Conservation (phyloP, 2,888 invertebrate genomes). For the Gandaritis pyraliata region DNA sequence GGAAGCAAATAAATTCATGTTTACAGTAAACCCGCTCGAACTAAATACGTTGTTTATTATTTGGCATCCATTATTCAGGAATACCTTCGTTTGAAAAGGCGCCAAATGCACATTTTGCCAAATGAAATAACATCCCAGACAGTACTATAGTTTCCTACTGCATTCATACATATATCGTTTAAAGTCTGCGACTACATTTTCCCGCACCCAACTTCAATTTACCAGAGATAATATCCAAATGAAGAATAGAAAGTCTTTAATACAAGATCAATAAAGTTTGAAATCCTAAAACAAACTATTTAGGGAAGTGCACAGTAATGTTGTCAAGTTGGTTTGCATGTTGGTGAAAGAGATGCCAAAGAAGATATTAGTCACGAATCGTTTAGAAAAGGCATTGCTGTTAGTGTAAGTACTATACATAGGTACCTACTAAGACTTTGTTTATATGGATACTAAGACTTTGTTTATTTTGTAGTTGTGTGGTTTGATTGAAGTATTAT, state of each 20-base stretch:
- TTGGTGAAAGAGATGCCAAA: constrained; percentile 48
- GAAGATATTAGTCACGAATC: constrained; percentile 50
- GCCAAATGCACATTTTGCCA: constrained; percentile 79
- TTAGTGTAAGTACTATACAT: neutral
- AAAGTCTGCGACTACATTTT: constrained; percentile 51
- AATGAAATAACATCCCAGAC: constrained; percentile 74
- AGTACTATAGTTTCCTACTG: constrained; percentile 54
- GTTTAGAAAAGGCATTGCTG: constrained; percentile 41
- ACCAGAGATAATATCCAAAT: constrained; percentile 1
- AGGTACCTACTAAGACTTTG: too few species aligned
- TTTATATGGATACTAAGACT: neutral
- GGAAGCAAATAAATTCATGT: constrained; percentile 38
- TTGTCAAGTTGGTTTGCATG: constrained; percentile 40
- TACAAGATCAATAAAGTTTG: constrained; percentile 13
- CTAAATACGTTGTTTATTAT: constrained; percentile 62
- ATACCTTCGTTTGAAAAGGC: constrained; percentile 64
- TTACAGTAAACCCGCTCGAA: constrained; percentile 42
- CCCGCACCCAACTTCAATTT: constrained; percentile 20
- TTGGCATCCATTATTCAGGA: constrained; percentile 61
- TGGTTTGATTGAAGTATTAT: neutral
- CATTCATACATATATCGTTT: constrained; percentile 47
- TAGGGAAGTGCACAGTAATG: constrained; percentile 27
- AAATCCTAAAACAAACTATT: constrained; percentile 31
- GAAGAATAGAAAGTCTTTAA: constrained; percentile 12
- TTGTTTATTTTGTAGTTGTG: neutral